Conservation (phyloP, 2,113 vertebrate species). For the Cebidichthys violaceus region DNA sequence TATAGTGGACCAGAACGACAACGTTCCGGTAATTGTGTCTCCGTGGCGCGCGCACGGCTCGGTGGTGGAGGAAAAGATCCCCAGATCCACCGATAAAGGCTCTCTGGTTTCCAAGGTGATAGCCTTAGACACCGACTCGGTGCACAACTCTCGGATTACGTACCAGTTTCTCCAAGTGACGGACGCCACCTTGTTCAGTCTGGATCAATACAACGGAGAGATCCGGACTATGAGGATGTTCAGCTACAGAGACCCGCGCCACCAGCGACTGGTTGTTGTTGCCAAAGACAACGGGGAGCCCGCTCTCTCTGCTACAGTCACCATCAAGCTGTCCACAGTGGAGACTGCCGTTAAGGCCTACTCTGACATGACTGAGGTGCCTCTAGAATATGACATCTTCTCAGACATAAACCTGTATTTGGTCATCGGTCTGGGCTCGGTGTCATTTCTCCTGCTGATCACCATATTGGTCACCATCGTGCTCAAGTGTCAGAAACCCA, state of each 20-base stretch:
- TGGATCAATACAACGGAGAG: constrained; percentile 80
- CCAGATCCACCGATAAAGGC: constrained; percentile 81
- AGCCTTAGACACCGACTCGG: constrained; percentile 78
- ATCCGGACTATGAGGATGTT: constrained; percentile 84
- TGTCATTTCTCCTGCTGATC: constrained; percentile 85
- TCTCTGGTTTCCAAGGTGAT: constrained; percentile 83
- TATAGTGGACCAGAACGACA: constrained; percentile 87
- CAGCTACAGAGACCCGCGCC: constrained; percentile 79
- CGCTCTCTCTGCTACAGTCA: constrained; percentile 85
- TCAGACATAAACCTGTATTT: constrained; percentile 84
- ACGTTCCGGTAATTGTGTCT: constrained; percentile 81
- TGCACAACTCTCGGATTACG: constrained; percentile 83
- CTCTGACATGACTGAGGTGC: constrained; percentile 84
- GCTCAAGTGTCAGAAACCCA: constrained; percentile 80
- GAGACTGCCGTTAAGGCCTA: constrained; percentile 86
- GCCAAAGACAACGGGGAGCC: constrained; percentile 84
- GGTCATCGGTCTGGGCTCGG: constrained; percentile 85
- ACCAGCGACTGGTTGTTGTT: constrained; percentile 81
- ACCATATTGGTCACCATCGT: constrained; percentile 84
- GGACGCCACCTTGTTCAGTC: constrained; percentile 82
- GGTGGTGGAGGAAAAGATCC: constrained; percentile 81
- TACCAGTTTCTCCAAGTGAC: constrained; percentile 83
- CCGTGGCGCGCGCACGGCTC: constrained; percentile 84
- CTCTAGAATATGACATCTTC: constrained; percentile 78
- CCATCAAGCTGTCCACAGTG: constrained; percentile 84